phyloP scores from a whole-genome alignment of 2,113 vertebrate species.

The Corythornis vintsioides region DNA sequence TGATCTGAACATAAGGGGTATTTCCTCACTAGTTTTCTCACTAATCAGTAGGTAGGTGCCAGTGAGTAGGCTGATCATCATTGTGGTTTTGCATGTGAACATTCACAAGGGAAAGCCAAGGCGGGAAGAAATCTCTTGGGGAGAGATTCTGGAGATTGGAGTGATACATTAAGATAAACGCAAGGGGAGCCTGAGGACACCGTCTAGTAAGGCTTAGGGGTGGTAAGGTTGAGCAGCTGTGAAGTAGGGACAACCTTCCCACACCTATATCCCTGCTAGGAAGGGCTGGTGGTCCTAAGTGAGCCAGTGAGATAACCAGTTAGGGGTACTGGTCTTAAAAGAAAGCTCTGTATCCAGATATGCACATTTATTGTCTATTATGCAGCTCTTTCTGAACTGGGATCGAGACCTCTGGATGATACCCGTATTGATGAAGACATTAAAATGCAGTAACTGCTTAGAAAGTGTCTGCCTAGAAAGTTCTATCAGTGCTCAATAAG shows the following conservation, averaged over 20 bases:
- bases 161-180: background rate
- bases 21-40: background rate
- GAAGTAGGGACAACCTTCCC: background rate
- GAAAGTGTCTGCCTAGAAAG: background rate
- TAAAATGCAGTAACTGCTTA: background rate
- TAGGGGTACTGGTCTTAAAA: background rate
- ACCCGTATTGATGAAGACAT: background rate
- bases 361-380: background rate
- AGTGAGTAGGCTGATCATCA: background rate
- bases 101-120: background rate
- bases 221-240: too few relatives aligned
- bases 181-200: background rate
- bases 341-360: background rate
- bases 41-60: background rate
- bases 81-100: background rate
- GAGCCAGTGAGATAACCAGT: rapidly evolving
- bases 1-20: background rate
- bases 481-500: background rate
- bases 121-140: background rate
- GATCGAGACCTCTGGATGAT: background rate
- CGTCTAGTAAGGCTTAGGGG: background rate
- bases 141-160: background rate
- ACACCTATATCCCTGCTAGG: background rate
- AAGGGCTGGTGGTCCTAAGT: background rate
- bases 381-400: background rate